Evolutionary conservation across 1,140 invertebrate species (phyloP).

Genomic region (Agrypnia vestita): DNA sequence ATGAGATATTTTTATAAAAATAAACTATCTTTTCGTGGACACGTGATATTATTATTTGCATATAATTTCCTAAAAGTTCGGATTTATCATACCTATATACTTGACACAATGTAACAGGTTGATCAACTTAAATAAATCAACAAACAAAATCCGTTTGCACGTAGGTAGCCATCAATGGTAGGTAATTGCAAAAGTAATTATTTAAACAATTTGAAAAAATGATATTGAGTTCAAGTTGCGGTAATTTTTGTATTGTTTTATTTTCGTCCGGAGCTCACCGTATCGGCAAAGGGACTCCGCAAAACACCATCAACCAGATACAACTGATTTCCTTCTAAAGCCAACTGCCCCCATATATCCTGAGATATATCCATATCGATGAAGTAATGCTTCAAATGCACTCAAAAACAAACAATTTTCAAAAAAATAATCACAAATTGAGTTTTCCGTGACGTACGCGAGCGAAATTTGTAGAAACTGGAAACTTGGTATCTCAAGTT

Average conservation of each 20-base stretch:
- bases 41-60: too few species aligned
- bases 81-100: too few species aligned
- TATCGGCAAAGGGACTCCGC: constrained; percentile 85
- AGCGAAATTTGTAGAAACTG: constrained; percentile 55
- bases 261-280: constrained; percentile 75
- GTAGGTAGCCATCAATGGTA: constrained; percentile 3
- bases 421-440: constrained; percentile 32
- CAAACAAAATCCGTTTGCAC: background rate
- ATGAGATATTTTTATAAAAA: too few species aligned
- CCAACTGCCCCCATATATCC: constrained; percentile 87
- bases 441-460: constrained; percentile 40
- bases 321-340: constrained; percentile 87
- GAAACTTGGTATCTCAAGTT: constrained; percentile 54
- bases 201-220: background rate
- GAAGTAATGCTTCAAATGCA: background rate
- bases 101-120: constrained; percentile 36
- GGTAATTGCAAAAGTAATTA: background rate
- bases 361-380: constrained; percentile 75
- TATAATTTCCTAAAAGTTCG: too few species aligned
- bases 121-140: constrained; percentile 34
- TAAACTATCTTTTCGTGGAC: too few species aligned
- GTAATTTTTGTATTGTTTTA: constrained; percentile 4
- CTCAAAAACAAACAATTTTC: constrained; percentile 17
- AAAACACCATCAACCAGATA: constrained; percentile 85
- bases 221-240: background rate